Conservation (phyloP, 1,140 invertebrate species). For the Camponotus floridanus region DNA sequence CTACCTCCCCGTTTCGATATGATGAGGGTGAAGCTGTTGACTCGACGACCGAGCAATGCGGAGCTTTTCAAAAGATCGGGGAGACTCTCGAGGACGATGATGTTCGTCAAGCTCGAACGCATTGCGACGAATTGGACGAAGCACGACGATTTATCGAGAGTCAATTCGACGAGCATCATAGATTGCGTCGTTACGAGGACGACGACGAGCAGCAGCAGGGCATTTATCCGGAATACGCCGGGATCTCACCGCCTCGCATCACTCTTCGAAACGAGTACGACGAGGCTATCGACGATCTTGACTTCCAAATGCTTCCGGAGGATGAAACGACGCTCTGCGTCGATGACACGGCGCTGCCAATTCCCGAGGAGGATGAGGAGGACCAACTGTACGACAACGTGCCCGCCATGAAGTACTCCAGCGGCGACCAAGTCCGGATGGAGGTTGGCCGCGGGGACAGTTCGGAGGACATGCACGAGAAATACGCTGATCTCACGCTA, state of each 20-base stretch:
- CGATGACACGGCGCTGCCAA: conserved; percentile 71
- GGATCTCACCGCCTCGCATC: conserved; percentile 79
- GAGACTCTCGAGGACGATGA: conserved; percentile 66
- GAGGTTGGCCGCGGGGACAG: conserved; percentile 81
- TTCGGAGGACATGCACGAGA: conserved; percentile 84
- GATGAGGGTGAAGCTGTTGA: neutral
- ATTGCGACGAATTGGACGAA: conserved; percentile 79
- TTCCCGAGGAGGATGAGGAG: conserved; percentile 81
- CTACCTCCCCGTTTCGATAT: neutral
- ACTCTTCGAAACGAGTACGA: conserved; percentile 81
- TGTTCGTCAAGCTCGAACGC: conserved; percentile 52
- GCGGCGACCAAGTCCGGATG: conserved; percentile 79
- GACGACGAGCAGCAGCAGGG: conserved; percentile 38
- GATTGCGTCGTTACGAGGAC: conserved; percentile 69
- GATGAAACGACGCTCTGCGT: conserved; percentile 44
- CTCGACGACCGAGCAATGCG: neutral
- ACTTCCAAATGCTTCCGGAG: conserved; percentile 73
- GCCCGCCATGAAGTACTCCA: conserved; percentile 83
- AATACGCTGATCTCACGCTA: conserved; percentile 79
- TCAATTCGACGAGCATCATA: conserved; percentile 80
- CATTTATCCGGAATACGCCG: conserved; percentile 58
- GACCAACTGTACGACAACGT: conserved; percentile 84
- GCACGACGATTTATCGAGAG: conserved; percentile 81
- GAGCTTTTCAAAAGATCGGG: conserved; percentile 11
- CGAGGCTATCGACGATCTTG: conserved; percentile 78